phyloP scores from a whole-genome alignment of 2,113 vertebrate genomes.

The Eonycteris spelaea region DNA sequence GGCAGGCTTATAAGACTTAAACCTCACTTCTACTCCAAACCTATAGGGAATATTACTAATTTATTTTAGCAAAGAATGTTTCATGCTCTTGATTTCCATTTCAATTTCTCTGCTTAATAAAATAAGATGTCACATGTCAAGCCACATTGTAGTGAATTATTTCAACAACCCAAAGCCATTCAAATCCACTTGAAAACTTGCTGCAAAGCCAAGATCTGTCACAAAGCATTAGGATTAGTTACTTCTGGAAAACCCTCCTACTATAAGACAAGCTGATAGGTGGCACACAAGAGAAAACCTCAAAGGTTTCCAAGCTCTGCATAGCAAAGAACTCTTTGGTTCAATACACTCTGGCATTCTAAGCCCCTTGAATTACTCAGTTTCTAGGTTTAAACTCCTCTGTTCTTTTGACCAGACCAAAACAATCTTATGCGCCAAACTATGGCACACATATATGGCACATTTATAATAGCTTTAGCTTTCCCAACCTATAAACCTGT shows the following conservation, averaged over 20 bases:
- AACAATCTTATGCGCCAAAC: background rate
- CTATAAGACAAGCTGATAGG: constrained; percentile 13
- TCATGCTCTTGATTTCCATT: constrained; percentile 54
- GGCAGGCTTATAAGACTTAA: constrained; percentile 37
- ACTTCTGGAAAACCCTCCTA: background rate
- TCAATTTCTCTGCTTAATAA: constrained; percentile 62
- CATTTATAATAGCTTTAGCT: constrained; percentile 12
- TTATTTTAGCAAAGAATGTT: constrained; percentile 56
- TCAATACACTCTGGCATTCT: background rate
- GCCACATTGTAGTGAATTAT: constrained; percentile 66
- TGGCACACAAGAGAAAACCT: background rate
- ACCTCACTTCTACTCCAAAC: constrained; percentile 38
- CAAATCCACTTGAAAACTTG: constrained; percentile 32
- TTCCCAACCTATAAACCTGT: constrained; percentile 37
- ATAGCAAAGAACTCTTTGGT: background rate
- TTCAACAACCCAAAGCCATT: constrained; percentile 68
- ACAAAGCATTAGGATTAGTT: constrained; percentile 36
- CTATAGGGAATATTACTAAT: constrained; percentile 55
- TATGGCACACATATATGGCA: background rate
- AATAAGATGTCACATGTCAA: constrained; percentile 45
- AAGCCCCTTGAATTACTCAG: background rate
- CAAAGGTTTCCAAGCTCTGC: constrained; percentile 6
- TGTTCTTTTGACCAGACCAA: constrained; percentile 42
- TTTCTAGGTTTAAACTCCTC: constrained; percentile 27
- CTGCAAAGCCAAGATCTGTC: constrained; percentile 48